Base-by-base conservation (phyloP, 2,888 invertebrate species). In the Stenodera caucasica region DNA sequence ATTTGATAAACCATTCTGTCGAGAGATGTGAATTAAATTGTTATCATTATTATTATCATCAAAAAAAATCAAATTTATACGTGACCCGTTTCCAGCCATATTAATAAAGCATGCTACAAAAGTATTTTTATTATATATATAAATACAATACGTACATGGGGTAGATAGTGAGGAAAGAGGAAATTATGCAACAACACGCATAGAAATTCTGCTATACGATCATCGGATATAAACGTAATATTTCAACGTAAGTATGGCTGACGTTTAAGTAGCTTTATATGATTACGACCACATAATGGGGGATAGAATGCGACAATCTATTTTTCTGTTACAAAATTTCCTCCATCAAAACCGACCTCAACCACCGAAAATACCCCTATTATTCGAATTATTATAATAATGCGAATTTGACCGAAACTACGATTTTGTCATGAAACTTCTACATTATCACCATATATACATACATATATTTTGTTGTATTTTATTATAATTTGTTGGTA, bases 151-250 rank as follows among this genome's bases (percentile, higher is more conserved):
- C 11, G 7, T 32, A 11, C 9, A 7, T 32, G 32, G 4, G 32
- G 33, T n/a, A 12, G n/a, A 33, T 14, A 15, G 1, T 18, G 12
- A 23, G 11, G 45, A n/a, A 23, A 18, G n/a, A 21, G 45, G 23
- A 45, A 45, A 45, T 45, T 45, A 45, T 45, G 21, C 21, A 12
- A n/a, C 21, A 21, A 23, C 45, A 45, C 23, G 45, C 45, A 45
- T 21, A n/a, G 21, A 45, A 45, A 5, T 30, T 30, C 8, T n/a
- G 21, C 37, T 37, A 37, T 15, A 37, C 45, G 8, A 37, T 37
- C 7, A 37, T 37, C 37, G 14, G 15, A 6, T 15, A 37, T n/a
- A 37, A 7, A 15, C 11, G 21, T 45, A 45, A 45, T 45, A 45
- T 45, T 45, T 45, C 2, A 18, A 45, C 12, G 21, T 11, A 11